Conservation (phyloP, 1,140 invertebrate species). For the Drosophila setifemur region DNA sequence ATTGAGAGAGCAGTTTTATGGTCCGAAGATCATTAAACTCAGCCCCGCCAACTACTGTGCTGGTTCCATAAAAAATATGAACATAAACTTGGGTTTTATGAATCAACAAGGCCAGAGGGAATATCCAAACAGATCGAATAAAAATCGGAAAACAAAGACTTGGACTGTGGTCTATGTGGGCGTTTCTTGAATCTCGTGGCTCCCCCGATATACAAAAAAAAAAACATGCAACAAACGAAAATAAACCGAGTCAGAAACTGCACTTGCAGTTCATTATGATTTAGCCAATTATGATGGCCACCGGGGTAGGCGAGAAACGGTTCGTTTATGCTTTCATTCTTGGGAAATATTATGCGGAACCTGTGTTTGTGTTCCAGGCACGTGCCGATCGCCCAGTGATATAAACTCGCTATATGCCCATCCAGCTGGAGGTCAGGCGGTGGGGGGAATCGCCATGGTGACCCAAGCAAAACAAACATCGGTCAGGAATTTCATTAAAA, state of each 20-base stretch:
- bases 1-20: slow-evolving; percentile 19
- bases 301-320: slow-evolving; percentile 53
- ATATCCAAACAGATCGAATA: background rate
- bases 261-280: slow-evolving; percentile 38
- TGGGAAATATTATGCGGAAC: slow-evolving; percentile 75
- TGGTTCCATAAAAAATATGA: slow-evolving; percentile 31
- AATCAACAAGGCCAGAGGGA: slow-evolving; percentile 12
- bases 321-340: slow-evolving; percentile 79
- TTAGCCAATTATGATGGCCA: slow-evolving; percentile 45
- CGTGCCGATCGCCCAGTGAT: slow-evolving; percentile 56
- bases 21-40: slow-evolving; percentile 14
- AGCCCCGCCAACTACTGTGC: slow-evolving; percentile 34
- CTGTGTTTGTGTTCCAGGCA: slow-evolving; percentile 70
- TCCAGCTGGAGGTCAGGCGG: slow-evolving; percentile 4
- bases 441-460: slow-evolving; percentile 59
- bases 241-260: slow-evolving; percentile 59
- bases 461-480: slow-evolving; percentile 71
- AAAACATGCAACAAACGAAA: slow-evolving; percentile 33
- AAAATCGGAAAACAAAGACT: slow-evolving; percentile 49
- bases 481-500: slow-evolving; percentile 78
- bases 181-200: no score
- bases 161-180: slow-evolving; percentile 32
- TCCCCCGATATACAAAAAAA: slow-evolving; percentile 5
- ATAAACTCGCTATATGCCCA: background rate
- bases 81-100: slow-evolving; percentile 18